Evolutionary conservation across 2,797 vertebrate genomes (phyloP), one percentile per base, ranked within the genome.

Genomic region (Smutsia temminckii): DNA sequence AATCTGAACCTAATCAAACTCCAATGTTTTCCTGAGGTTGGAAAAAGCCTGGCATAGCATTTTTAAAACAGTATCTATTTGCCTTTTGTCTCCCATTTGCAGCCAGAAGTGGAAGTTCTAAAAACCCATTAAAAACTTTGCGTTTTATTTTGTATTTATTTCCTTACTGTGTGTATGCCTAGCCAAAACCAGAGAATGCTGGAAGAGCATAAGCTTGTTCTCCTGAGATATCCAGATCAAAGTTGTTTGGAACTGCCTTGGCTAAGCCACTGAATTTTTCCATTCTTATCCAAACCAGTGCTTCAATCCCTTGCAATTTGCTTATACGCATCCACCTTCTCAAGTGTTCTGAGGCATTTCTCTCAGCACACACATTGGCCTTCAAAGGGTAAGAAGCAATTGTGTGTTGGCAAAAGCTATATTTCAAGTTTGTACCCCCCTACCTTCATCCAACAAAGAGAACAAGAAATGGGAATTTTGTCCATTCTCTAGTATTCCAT

Each of bases 141-240:
- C 92, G 88, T 93, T 97, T 96, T 96, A 91, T 96, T 97, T 97
- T 96, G 86, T 97, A 96, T 97, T 97, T 95, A 91, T 97, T 96
- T 96, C 95, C 94, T 96, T 97, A 96, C 95, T 96, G 92, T 93
- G 91, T 69, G 40, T 68, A 74, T 86, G 85, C 96, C 83, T 81
- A 53, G 95, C 97, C 97, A 97, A 97, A 97, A 97, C 97, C 96
- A 97, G 95, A 96, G 89, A 94, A 84, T 80, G 69, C 96, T 97
- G 96, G 96, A 93, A 84, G 8, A 32, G 78, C 79, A 72, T 83
- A 95, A 93, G 61, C 53, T 92, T 85, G 14, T 95, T 97, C 95
- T 97, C 96, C 93, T 95, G 96, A 97, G 97, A 97, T 97, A 96
- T 63, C 83, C 79, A 93, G 93, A 97, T 97, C 96, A 97, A 97